These are phyloP conservation scores for Todiramphus saurophagus DNA, from an alignment of 2,113 vertebrate species.

Conservation along the genomic window DNA sequence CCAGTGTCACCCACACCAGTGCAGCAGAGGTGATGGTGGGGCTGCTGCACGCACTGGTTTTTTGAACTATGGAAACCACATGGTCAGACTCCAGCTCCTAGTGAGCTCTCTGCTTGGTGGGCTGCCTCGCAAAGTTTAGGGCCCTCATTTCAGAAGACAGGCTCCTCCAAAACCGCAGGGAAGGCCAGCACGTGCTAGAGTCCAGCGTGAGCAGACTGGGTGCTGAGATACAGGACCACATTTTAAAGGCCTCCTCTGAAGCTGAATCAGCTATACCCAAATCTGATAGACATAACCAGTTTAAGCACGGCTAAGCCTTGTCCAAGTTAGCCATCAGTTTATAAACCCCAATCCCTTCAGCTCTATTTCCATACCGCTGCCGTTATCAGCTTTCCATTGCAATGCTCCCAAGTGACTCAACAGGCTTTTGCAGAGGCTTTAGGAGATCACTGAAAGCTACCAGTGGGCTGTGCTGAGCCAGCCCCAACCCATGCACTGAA, in stretches of 20 bases:
- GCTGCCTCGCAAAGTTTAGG: background rate
- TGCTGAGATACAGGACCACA: background rate
- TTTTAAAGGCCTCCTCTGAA: background rate
- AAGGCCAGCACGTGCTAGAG: background rate
- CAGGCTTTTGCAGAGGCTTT: conserved; percentile 15
- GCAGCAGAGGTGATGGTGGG: background rate
- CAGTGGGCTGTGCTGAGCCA: background rate
- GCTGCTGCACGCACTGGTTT: background rate
- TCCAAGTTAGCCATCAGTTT: conserved; percentile 46
- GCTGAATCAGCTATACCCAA: background rate
- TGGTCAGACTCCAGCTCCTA: background rate
- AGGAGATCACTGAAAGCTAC: conserved; percentile 6
- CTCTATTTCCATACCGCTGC: conserved; percentile 25
- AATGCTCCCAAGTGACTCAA: conserved; percentile 29
- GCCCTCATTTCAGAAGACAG: accelerated
- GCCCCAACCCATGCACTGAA: background rate
- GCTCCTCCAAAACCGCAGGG: background rate
- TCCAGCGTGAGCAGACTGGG: background rate
- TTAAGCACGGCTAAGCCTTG: conserved; percentile 48
- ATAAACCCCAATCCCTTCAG: conserved; percentile 46
- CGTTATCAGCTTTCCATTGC: conserved; percentile 36
- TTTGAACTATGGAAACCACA: background rate
- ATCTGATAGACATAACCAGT: conserved; percentile 24
- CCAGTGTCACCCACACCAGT: background rate
- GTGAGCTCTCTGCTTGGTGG: background rate